A percentile compares a stretch with the other conserved stretches of the same genome.
These are phyloP conservation scores for Rhabdomys pumilio DNA, from an alignment of 2,797 vertebrate species.

Conservation along the genomic window DNA sequence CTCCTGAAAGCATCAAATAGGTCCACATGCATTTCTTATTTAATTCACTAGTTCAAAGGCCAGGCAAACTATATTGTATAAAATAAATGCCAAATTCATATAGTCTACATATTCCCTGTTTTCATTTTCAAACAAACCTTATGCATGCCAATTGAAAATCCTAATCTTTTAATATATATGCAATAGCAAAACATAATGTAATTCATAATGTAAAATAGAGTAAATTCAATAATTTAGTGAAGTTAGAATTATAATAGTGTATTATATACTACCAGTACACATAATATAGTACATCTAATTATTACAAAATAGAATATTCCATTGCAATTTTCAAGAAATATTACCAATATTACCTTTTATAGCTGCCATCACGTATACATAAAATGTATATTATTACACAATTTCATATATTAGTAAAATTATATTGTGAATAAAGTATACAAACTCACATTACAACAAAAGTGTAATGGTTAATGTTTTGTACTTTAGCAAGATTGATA, in stretches of 20 bases:
- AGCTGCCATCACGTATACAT: background rate
- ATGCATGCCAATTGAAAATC: slow-evolving; percentile 30
- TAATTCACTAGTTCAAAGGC: slow-evolving; percentile 9
- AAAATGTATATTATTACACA: background rate
- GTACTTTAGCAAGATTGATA: slow-evolving; percentile 41
- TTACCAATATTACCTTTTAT: background rate
- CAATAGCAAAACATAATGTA: background rate
- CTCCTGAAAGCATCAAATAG: background rate
- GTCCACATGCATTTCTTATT: background rate
- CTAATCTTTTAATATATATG: background rate
- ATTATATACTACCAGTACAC: background rate
- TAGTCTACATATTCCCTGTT: background rate
- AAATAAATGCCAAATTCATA: background rate
- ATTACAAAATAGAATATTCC: background rate
- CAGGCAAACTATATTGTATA: background rate
- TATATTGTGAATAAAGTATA: background rate
- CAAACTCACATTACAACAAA: slow-evolving; percentile 18
- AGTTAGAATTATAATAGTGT: background rate
- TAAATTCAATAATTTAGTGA: slow-evolving; percentile 17
- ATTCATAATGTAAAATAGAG: background rate
- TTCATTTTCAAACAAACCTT: background rate
- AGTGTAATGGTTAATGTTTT: slow-evolving; percentile 25
- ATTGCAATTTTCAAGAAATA: background rate
- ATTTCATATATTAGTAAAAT: slow-evolving; percentile 21
- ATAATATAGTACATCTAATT: background rate